phyloP scores from a whole-genome alignment of 1,140 invertebrate genomes.

The Scaptomyza montana region DNA sequence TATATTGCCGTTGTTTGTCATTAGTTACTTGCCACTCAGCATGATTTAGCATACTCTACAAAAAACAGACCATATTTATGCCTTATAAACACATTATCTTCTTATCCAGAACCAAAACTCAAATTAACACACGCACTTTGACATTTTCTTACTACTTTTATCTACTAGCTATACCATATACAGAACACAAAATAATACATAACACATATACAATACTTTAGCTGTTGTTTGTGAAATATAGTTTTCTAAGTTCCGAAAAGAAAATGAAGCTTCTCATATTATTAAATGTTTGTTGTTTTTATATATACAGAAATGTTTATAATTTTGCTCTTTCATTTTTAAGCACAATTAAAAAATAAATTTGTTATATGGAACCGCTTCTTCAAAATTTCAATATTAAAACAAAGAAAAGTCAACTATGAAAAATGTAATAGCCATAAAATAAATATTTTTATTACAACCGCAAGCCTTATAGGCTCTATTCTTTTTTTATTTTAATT shows the following conservation, averaged over 20 bases:
- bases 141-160: constrained; percentile 5
- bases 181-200: constrained; percentile 17
- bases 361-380: too few species aligned
- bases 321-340: too few species aligned
- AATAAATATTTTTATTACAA: too few species aligned
- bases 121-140: constrained; percentile 37
- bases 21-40: constrained; percentile 24
- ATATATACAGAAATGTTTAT: background rate
- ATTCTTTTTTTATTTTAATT: too few species aligned
- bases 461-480: too few species aligned
- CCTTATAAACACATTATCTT: constrained; percentile 35
- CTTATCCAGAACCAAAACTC: constrained; percentile 15
- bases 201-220: constrained; percentile 21
- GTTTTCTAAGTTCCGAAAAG: constrained; percentile 35
- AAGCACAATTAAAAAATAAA: too few species aligned
- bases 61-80: constrained; percentile 22
- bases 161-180: constrained; percentile 15
- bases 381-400: too few species aligned
- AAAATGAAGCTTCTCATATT: background rate
- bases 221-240: constrained; percentile 43
- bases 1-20: constrained; percentile 56
- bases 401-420: too few species aligned
- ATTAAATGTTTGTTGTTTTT: too few species aligned
- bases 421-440: too few species aligned
- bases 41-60: constrained; percentile 34